Base-by-base conservation (phyloP, 2,113 vertebrate species). In the Microcebus tavaratra region DNA sequence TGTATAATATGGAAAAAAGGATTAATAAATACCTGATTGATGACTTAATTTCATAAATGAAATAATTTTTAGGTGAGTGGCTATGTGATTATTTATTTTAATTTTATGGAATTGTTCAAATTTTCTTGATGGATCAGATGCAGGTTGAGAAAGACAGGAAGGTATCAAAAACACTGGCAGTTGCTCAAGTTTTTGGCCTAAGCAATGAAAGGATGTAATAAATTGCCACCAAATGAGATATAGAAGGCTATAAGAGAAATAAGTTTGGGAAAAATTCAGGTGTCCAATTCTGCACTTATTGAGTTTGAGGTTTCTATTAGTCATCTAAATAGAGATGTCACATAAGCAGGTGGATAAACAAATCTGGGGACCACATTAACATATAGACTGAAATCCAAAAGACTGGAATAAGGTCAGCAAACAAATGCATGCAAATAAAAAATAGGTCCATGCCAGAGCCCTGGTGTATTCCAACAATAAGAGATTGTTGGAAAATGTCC, bases 11-110 rank as follows among this genome's bases (percentile, higher is more conserved):
- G 18, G 92, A 78, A 91, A 81, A 81, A 39, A 8, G 5, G 2
- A 10, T 4, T 73, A 29, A 57, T 31, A 80, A 95, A 53, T 79
- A 27, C 0, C 2, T 83, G 31, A 84, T 9, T 85, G 13, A 73
- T 57, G 88, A 61, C 70, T 67, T 55, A 1, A 87, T 73, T 61
- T 86, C 25, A 82, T 11, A 90, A 17, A 36, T 39, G 31, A 73
- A 79, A 94, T 10, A 78, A 82, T 42, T 61, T 82, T 78, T 80
- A 75, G 55, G 9, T 87, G 39, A 57, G 2, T 90, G 29, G 5
- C 18, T 82, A 95, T 88, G 36, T 96, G 57, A 72, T 78, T 57
- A 18, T n/a, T 68, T 84, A 55, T 50, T 95, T 87, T 65, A 55
- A 90, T 45, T 72, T 68, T 80, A 68, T 59, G 15, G 1, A 80